phyloP scores from a whole-genome alignment of 2,797 vertebrate genomes.

The Taeniopygia guttata region DNA sequence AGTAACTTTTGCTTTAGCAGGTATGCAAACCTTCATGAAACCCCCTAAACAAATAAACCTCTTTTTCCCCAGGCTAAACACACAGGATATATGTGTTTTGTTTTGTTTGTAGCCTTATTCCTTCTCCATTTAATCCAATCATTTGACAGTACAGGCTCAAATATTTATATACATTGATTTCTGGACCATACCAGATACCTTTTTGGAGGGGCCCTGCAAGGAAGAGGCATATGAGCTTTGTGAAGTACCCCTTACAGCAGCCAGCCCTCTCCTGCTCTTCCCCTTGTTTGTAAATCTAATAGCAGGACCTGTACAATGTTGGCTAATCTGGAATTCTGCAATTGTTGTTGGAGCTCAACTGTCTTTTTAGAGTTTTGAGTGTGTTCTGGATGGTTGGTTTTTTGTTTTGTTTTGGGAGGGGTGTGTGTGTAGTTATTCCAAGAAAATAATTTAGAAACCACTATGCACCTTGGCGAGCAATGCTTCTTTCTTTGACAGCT shows the following conservation, averaged over 20 bases:
- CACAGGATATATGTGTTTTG: too few species aligned
- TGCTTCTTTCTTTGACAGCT: not conserved
- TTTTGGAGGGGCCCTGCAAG: not conserved
- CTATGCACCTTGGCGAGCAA: not conserved
- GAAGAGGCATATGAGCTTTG: not conserved
- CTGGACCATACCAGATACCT: not conserved
- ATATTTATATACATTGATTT: not conserved
- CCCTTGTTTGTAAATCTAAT: not conserved
- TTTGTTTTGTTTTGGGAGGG: not conserved
- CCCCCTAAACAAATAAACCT: not conserved
- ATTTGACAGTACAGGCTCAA: not conserved
- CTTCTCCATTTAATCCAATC: not conserved
- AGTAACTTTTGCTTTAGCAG: not conserved
- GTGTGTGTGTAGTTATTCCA: not conserved
- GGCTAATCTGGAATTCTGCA: not conserved
- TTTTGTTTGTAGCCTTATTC: not conserved
- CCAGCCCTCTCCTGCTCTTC: not conserved
- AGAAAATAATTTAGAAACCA: not conserved
- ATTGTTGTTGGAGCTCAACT: not conserved
- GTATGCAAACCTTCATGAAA: not conserved
- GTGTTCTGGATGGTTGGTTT: not conserved
- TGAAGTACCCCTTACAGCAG: not conserved
- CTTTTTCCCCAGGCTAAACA: not conserved
- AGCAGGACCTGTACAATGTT: not conserved
- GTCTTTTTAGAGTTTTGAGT: not conserved